Evolutionary conservation across 2,113 vertebrate genomes (phyloP).

Genomic region (Aptenodytes patagonicus): DNA sequence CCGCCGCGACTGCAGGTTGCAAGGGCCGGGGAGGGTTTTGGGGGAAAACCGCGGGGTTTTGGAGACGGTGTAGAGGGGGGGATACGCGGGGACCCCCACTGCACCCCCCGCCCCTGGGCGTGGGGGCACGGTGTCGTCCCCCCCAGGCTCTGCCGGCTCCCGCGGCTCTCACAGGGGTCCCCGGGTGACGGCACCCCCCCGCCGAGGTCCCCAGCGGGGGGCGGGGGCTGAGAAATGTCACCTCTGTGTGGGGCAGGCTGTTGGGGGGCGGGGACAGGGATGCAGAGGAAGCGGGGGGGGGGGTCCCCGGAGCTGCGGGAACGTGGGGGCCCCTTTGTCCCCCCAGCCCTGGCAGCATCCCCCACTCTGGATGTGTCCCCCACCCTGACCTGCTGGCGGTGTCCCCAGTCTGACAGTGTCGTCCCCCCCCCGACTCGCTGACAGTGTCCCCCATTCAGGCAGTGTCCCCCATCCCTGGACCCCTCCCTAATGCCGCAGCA

Average conservation of each 20-base stretch:
- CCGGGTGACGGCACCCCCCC: neutral
- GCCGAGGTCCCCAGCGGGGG: fast-evolving
- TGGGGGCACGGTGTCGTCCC: neutral
- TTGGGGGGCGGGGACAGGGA: too few relatives aligned
- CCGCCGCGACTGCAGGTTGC: neutral
- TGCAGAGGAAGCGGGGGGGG: neutral
- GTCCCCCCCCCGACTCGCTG: too few relatives aligned
- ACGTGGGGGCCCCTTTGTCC: neutral
- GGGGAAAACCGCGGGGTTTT: neutral
- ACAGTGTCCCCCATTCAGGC: neutral
- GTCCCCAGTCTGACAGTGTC: neutral
- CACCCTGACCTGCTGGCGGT: too few relatives aligned
- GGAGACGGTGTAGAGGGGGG: neutral
- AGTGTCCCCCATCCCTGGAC: neutral
- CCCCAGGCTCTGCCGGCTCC: neutral
- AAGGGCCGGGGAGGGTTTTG: neutral
- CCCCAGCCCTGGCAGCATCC: too few relatives aligned
- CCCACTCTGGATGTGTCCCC: too few relatives aligned
- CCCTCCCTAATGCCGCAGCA: neutral
- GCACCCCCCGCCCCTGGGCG: neutral
- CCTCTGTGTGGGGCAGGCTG: neutral
- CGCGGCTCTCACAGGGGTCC: neutral
- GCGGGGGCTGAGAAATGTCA: neutral
- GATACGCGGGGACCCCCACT: neutral
- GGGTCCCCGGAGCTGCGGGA: neutral